Evolutionary conservation across 2,888 invertebrate genomes (phyloP), one percentile per base, ranked within the genome.

Genomic region (Eumerus sabulonum): DNA sequence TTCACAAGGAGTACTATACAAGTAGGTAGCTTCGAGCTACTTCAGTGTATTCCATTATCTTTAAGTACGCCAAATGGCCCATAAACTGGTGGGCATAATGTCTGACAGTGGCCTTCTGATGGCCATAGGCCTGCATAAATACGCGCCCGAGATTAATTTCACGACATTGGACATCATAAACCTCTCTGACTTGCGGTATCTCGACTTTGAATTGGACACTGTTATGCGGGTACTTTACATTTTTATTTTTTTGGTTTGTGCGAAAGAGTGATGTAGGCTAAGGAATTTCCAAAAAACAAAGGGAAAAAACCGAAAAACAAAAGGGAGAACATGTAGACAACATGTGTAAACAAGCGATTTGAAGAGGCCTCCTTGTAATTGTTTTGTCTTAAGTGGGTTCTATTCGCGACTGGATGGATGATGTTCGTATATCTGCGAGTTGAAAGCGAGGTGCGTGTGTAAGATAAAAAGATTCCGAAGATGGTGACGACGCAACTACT

Each of bases 331-430:
- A 59, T 70, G 44, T 47, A 19, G 63, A 59, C 54, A 60, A 79
- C 68, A 79, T 74, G 79, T 79, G 79, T 79, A 79, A 79, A 79
- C 79, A 79, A 74, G 79, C 45, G 74, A 79, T 79, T 79, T 79
- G 63, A 79, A 79, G 79, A 79, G 74, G 68, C 74, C 79, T 73
- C 79, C 68, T 47, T 70, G 74, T 74, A 79, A 79, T 79, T 79
- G 79, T 74, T 79, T 79, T 74, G 68, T 68, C 68, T 74, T 79
- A 74, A 74, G 79, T 79, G 79, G 27, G 60, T 64, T 79, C 79
- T 79, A 79, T 79, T 79, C 79, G 79, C 79, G 79, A 67, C 67
- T 50, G 50, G 7, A 64, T 64, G 79, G 60, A 74, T 50, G 60
- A 74, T 50, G 54, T 48, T 70, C 42, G 1, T 44, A 64, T 59